Evolutionary conservation across 2,797 vertebrate genomes (phyloP).

Genomic region (Poeciliopsis infans): DNA sequence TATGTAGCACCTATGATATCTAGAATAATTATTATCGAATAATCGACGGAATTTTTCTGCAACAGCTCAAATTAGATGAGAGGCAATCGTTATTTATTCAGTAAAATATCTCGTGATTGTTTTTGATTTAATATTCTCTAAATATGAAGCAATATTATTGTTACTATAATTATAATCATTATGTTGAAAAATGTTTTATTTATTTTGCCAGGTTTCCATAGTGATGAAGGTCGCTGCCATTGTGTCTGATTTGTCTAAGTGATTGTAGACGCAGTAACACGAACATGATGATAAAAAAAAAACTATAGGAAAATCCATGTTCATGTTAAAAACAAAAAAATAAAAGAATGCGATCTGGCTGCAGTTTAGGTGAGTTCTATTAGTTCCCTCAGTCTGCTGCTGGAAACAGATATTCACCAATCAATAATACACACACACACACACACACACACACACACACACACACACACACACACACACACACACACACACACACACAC

Average conservation of each 20-base stretch:
- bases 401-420: background rate
- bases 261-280: background rate
- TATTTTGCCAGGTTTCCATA: background rate
- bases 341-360: background rate
- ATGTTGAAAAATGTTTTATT: background rate
- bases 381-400: background rate
- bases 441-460: background rate
- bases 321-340: background rate
- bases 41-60: background rate
- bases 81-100: background rate
- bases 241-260: background rate
- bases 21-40: background rate
- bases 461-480: background rate
- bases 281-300: background rate
- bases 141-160: background rate
- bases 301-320: background rate
- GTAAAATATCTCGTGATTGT: background rate
- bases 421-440: background rate
- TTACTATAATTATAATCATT: background rate
- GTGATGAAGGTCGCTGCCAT: background rate
- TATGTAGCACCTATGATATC: background rate
- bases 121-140: background rate
- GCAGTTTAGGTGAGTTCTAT: background rate
- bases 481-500: background rate
- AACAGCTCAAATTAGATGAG: background rate